phyloP scores from a whole-genome alignment of 2,113 vertebrate genomes.

The Typhlomys cinereus region DNA sequence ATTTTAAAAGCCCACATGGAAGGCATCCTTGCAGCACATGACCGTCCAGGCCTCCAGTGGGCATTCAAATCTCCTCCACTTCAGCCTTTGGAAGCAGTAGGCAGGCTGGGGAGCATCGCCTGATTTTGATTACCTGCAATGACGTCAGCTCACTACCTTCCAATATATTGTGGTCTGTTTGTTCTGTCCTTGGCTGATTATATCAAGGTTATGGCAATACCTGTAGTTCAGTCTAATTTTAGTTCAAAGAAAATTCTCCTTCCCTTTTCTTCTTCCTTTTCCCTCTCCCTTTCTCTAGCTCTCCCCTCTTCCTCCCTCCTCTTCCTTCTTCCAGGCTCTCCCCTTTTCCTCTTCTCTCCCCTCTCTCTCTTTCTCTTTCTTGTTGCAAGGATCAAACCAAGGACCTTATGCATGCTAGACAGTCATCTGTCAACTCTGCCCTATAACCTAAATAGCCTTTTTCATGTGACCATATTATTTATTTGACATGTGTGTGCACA shows the following conservation, averaged over 20 bases:
- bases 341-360: background rate
- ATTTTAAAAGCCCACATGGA: slow-evolving; percentile 61
- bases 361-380: background rate
- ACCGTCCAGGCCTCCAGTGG: background rate
- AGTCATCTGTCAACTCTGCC: background rate
- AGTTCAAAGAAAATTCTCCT: background rate
- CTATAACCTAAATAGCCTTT: background rate
- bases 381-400: background rate
- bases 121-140: background rate
- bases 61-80: background rate
- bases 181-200: background rate
- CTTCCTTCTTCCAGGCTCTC: background rate
- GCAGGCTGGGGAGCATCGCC: background rate
- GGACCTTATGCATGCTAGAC: background rate
- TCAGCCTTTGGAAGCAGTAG: background rate
- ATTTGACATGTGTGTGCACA: too few relatives aligned
- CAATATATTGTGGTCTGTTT: background rate
- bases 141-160: background rate
- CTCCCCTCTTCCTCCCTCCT: background rate
- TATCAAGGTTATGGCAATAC: background rate
- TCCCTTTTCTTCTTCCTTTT: too few relatives aligned
- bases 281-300: background rate
- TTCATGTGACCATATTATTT: background rate
- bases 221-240: background rate
- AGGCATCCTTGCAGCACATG: slow-evolving; percentile 33